Conservation (phyloP, 2,888 invertebrate species). For the Ennomos fuscantarius region DNA sequence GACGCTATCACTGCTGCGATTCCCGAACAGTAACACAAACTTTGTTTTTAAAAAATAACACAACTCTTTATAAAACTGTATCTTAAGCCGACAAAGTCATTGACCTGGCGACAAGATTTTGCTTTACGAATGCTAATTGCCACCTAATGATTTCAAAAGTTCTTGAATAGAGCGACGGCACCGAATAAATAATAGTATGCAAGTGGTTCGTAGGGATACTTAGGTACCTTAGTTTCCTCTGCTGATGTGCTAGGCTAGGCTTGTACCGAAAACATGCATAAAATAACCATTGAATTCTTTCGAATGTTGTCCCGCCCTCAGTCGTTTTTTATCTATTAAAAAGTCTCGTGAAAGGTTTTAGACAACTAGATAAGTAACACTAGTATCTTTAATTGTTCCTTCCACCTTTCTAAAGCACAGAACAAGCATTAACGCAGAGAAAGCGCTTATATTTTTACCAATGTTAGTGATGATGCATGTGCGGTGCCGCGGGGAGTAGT, state of each 20-base stretch:
- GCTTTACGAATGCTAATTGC: slow-evolving; percentile 17
- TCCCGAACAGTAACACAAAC: too few species aligned
- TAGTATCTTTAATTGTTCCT: not conserved
- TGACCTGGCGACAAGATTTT: slow-evolving; percentile 21
- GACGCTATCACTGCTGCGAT: too few species aligned
- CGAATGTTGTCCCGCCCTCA: not conserved
- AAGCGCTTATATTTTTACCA: not conserved
- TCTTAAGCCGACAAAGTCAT: slow-evolving; percentile 13
- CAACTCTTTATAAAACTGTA: slow-evolving; percentile 10
- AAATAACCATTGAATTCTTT: too few species aligned
- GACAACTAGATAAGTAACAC: not conserved
- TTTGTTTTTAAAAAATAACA: slow-evolving; percentile 7
- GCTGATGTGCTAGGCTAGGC: too few species aligned
- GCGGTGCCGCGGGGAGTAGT: slow-evolving; percentile 20
- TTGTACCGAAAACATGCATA: too few species aligned
- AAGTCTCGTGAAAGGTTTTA: not conserved
- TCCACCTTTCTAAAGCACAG: not conserved
- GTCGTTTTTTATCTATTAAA: slow-evolving; percentile 1
- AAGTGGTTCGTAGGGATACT: too few species aligned
- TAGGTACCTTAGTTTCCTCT: too few species aligned
- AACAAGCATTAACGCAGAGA: not conserved
- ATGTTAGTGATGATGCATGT: slow-evolving; percentile 6
- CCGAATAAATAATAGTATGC: too few species aligned
- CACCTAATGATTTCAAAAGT: slow-evolving; percentile 10
- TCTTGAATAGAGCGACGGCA: slow-evolving; percentile 1